Conservation (phyloP, 2,888 invertebrate genomes). For the Zaprionus lineosus region DNA sequence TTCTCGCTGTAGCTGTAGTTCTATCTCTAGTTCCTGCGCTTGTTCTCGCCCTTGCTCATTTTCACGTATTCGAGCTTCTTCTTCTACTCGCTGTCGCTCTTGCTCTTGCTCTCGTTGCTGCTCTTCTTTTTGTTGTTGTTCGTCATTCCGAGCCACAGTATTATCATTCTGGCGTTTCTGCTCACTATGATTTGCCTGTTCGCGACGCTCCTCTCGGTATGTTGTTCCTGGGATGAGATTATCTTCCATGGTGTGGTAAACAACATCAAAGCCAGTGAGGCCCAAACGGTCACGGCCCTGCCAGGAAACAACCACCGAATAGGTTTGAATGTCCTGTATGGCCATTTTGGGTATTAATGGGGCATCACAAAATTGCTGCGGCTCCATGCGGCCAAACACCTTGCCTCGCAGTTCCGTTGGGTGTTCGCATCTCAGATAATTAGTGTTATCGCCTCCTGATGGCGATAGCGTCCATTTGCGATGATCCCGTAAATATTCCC, state of each 20-base stretch:
- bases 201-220: slow-evolving; percentile 33
- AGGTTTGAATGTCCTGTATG: slow-evolving; percentile 94
- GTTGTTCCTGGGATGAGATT: slow-evolving; percentile 55
- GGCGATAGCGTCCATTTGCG: slow-evolving; percentile 85
- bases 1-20: slow-evolving; percentile 10
- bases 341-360: slow-evolving; percentile 92
- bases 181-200: slow-evolving; percentile 26
- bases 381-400: slow-evolving; percentile 88
- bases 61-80: too few relatives aligned
- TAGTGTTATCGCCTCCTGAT: slow-evolving; percentile 77
- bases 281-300: slow-evolving; percentile 93
- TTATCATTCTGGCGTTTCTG: too few relatives aligned
- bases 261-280: slow-evolving; percentile 92
- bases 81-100: slow-evolving; percentile 4
- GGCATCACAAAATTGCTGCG: slow-evolving; percentile 92
- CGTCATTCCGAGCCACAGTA: too few relatives aligned
- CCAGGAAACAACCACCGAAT: slow-evolving; percentile 94
- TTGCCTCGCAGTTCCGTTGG: slow-evolving; percentile 91
- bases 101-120: slow-evolving; percentile 21
- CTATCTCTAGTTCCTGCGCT: slow-evolving; percentile 18
- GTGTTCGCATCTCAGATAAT: slow-evolving; percentile 90
- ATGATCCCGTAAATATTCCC: slow-evolving; percentile 96
- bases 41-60: slow-evolving; percentile 14
- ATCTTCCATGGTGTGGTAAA: slow-evolving; percentile 89
- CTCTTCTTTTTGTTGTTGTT: slow-evolving; percentile 5